A percentile compares a stretch with the other conserved stretches of the same genome.
Evolutionary conservation across 2,888 invertebrate genomes (phyloP).

Genomic region (Epinotia nisella): DNA sequence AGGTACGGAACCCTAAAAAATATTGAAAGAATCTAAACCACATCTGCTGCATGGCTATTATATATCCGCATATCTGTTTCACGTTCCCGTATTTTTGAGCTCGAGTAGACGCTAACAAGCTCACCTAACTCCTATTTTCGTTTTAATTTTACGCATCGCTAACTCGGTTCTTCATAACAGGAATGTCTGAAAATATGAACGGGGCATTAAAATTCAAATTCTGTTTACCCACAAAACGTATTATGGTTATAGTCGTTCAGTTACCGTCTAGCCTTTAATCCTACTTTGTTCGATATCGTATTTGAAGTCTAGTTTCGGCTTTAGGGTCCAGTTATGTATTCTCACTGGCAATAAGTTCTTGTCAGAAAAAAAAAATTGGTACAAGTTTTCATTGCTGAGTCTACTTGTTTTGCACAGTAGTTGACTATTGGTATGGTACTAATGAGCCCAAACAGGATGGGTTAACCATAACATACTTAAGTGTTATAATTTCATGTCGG

Average conservation of each 20-base stretch:
- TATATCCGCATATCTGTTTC: background rate
- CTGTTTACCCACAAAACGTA: slow-evolving; percentile 35
- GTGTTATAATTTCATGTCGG: too few relatives aligned
- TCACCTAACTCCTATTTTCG: slow-evolving; percentile 41
- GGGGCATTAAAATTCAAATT: slow-evolving; percentile 42
- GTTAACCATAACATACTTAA: too few relatives aligned
- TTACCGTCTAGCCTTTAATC: slow-evolving; percentile 16
- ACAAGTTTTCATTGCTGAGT: too few relatives aligned
- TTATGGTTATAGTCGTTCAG: slow-evolving; percentile 17
- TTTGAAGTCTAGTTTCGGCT: background rate
- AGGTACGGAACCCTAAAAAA: too few relatives aligned
- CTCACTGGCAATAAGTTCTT: background rate
- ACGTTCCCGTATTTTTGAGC: slow-evolving; percentile 13
- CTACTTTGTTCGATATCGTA: background rate
- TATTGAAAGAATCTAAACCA: background rate
- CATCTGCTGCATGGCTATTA: background rate
- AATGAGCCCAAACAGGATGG: too few relatives aligned
- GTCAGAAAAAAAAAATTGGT: too few relatives aligned
- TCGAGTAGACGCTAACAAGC: slow-evolving; percentile 22
- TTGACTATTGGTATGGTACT: too few relatives aligned
- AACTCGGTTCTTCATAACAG: slow-evolving; percentile 45
- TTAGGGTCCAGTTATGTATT: background rate
- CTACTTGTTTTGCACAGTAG: too few relatives aligned
- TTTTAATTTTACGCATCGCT: slow-evolving; percentile 49
- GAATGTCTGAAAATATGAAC: slow-evolving; percentile 45